These are phyloP conservation scores for Pampus argenteus DNA, from an alignment of 2,797 vertebrate genomes.

Conservation along the genomic window DNA sequence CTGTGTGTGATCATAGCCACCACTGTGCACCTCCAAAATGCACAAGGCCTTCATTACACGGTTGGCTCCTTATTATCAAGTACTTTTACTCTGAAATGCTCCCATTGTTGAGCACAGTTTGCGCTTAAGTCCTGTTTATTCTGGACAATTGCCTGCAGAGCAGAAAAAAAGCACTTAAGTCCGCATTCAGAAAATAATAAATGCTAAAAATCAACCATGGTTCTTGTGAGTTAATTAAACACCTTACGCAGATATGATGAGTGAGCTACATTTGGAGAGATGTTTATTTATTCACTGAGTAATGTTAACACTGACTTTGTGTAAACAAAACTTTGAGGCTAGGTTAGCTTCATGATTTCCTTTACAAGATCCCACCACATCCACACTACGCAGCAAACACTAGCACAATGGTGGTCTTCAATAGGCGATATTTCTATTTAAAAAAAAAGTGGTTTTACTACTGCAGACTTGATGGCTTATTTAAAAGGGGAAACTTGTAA, in stretches of 20 bases:
- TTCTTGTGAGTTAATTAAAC: slow-evolving; percentile 52
- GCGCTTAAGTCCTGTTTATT: slow-evolving; percentile 15
- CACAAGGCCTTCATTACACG: not conserved
- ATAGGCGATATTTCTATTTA: not conserved
- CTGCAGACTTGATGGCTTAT: no score
- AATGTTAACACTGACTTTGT: slow-evolving; percentile 27
- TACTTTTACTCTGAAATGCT: not conserved
- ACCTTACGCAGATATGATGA: slow-evolving; percentile 34
- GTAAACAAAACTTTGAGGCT: slow-evolving; percentile 23
- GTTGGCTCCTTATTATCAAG: not conserved
- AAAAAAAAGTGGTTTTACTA: not conserved
- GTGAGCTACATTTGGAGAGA: slow-evolving; percentile 19
- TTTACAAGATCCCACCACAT: slow-evolving; percentile 9
- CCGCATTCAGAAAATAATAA: slow-evolving; percentile 10
- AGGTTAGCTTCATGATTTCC: slow-evolving; percentile 22
- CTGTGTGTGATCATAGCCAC: not conserved
- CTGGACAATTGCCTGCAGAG: not conserved
- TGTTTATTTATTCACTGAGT: slow-evolving; percentile 39
- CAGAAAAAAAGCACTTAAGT: not conserved
- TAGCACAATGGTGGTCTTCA: not conserved
- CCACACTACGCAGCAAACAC: not conserved
- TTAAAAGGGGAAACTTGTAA: no score
- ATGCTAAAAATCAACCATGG: slow-evolving; percentile 18
- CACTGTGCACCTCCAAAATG: slow-evolving; percentile 4
- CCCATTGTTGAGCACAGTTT: not conserved